Evolutionary conservation across 2,888 invertebrate species (phyloP).

Genomic region (Heliconius ethilla): DNA sequence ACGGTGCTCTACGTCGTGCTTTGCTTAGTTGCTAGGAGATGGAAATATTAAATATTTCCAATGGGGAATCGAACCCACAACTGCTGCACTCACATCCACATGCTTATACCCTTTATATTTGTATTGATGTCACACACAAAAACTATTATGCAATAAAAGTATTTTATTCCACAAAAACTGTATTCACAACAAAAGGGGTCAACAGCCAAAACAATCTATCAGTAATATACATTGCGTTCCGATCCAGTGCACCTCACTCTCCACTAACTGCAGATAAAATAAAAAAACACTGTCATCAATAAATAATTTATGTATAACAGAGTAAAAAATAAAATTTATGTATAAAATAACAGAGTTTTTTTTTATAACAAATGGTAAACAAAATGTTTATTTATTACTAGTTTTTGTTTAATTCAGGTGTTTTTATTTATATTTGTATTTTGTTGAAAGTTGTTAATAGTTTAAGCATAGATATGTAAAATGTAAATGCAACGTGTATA

Average conservation of each 20-base stretch:
- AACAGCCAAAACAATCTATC: conserved; percentile 35
- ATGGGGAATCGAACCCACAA: too few relatives aligned
- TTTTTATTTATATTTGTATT: neutral
- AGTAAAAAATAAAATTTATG: conserved; percentile 12
- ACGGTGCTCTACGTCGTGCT: too few relatives aligned
- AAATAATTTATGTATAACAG: conserved; percentile 35
- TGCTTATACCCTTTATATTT: too few relatives aligned
- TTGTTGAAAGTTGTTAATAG: too few relatives aligned
- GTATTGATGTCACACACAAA: too few relatives aligned
- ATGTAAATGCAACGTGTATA: too few relatives aligned
- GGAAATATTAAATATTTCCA: too few relatives aligned
- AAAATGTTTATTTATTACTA: conserved; percentile 14
- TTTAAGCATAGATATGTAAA: too few relatives aligned
- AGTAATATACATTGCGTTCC: conserved; percentile 33
- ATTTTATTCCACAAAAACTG: neutral
- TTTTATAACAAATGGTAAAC: neutral
- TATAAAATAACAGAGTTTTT: conserved; percentile 1
- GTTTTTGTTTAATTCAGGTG: neutral
- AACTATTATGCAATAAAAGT: neutral
- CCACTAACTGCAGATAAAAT: conserved; percentile 14
- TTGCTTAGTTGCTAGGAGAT: too few relatives aligned
- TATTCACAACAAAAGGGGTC: conserved; percentile 20
- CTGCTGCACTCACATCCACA: too few relatives aligned
- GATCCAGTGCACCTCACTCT: conserved; percentile 18
- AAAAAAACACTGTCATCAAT: conserved; percentile 35